phyloP scores from a whole-genome alignment of 2,113 vertebrate genomes.

The Epinephelus fuscoguttatus region DNA sequence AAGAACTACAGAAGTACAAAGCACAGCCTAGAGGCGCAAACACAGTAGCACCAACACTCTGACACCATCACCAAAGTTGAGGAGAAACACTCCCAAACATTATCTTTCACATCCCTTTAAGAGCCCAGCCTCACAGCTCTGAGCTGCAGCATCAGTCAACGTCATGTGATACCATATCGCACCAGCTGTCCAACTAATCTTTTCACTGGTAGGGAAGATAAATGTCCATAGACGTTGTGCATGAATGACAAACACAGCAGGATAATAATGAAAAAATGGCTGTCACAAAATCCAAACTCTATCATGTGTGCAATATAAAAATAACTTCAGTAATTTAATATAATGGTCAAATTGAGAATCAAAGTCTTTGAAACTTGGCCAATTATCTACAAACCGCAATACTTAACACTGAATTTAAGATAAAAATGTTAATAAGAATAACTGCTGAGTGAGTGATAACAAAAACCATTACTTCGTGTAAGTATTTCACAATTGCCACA shows the following conservation, averaged over 20 bases:
- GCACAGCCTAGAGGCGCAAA: not conserved
- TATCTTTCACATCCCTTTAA: conserved; percentile 34
- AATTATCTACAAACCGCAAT: not conserved
- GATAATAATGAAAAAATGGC: not conserved
- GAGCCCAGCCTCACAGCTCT: conserved; percentile 7
- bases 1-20: not conserved
- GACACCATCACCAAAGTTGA: not conserved
- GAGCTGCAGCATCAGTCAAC: conserved; percentile 36
- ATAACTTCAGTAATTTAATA: not conserved
- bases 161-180: conserved; percentile 38
- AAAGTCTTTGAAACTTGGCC: not conserved
- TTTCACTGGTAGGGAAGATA: conserved; percentile 13
- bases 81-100: conserved; percentile 19
- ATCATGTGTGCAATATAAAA: not conserved
- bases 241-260: not conserved
- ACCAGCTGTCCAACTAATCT: conserved; percentile 25
- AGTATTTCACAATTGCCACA: conserved; percentile 41
- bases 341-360: no score
- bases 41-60: not conserved
- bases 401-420: not conserved
- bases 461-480: not conserved
- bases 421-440: not conserved
- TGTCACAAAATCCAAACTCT: not conserved
- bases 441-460: not conserved
- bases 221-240: not conserved